phyloP scores from a whole-genome alignment of 2,113 vertebrate genomes.

The Hyla sarda region DNA sequence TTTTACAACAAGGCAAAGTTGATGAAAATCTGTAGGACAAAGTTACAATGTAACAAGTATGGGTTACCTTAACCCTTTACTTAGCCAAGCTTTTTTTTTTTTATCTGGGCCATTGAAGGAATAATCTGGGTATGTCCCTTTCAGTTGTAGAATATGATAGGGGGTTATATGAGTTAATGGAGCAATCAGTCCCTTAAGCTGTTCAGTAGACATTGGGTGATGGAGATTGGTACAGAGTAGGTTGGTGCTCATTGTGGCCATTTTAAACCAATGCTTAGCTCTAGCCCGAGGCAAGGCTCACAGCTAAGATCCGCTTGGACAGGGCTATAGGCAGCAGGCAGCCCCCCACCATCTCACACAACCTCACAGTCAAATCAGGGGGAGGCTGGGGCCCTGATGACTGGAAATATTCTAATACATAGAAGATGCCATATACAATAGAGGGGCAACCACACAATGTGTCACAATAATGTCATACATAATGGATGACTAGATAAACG shows the following conservation, averaged over 20 bases:
- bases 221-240: slow-evolving; percentile 16
- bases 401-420: background rate
- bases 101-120: background rate
- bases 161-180: slow-evolving; percentile 18
- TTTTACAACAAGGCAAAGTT: background rate
- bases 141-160: slow-evolving; percentile 6
- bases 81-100: background rate
- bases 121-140: background rate
- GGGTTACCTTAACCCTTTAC: background rate
- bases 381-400: slow-evolving; percentile 21
- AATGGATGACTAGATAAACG: background rate
- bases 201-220: slow-evolving; percentile 27
- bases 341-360: slow-evolving; percentile 48
- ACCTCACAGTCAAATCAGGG: slow-evolving; percentile 40
- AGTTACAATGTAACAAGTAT: background rate
- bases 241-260: slow-evolving; percentile 14
- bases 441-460: background rate
- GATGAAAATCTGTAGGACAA: background rate
- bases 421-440: background rate
- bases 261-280: slow-evolving; percentile 45
- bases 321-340: slow-evolving; percentile 57
- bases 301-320: slow-evolving; percentile 59
- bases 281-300: slow-evolving; percentile 66
- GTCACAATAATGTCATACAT: background rate
- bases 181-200: slow-evolving; percentile 46